Conservation (phyloP, 2,113 vertebrate species). For the Sitta europaea region DNA sequence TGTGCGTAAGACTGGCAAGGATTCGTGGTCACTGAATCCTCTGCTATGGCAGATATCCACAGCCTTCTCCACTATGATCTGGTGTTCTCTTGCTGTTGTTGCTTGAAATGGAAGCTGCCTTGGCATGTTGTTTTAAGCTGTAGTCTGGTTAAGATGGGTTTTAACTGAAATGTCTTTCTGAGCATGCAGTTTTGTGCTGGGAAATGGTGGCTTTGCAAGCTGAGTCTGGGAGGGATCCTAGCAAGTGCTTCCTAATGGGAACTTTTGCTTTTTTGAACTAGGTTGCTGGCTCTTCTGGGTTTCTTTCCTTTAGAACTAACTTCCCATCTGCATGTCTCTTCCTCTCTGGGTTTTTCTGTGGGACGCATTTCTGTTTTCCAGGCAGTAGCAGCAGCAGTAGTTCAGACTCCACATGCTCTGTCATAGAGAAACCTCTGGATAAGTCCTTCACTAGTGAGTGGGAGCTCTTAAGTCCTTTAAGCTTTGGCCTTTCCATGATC, state of each 20-base stretch:
- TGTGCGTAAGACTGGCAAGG: neutral
- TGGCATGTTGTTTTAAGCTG: slow-evolving; percentile 19
- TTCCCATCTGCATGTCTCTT: slow-evolving; percentile 68
- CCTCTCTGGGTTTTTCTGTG: slow-evolving; percentile 67
- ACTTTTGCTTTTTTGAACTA: neutral
- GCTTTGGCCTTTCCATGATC: slow-evolving; percentile 73
- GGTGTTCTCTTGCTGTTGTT: slow-evolving; percentile 2
- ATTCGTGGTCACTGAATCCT: slow-evolving; percentile 4
- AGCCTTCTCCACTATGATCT: neutral
- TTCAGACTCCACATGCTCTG: slow-evolving; percentile 85
- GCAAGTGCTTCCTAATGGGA: slow-evolving; percentile 33
- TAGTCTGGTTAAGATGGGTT: neutral
- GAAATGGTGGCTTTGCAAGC: slow-evolving; percentile 16
- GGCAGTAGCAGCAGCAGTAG: slow-evolving; percentile 87
- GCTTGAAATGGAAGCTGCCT: slow-evolving; percentile 24
- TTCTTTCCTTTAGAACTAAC: slow-evolving; percentile 60
- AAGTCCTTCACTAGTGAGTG: slow-evolving; percentile 89
- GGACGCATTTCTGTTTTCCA: slow-evolving; percentile 83
- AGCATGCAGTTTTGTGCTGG: slow-evolving; percentile 31
- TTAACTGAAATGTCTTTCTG: neutral
- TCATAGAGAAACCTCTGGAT: slow-evolving; percentile 84
- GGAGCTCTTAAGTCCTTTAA: slow-evolving; percentile 77
- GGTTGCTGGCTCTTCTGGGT: slow-evolving; percentile 16
- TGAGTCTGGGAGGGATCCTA: slow-evolving; percentile 15
- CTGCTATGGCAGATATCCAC: slow-evolving; percentile 14